Evolutionary conservation across 2,113 vertebrate species (phyloP), one percentile per base, ranked within the genome.

Genomic region (Eira barbara): DNA sequence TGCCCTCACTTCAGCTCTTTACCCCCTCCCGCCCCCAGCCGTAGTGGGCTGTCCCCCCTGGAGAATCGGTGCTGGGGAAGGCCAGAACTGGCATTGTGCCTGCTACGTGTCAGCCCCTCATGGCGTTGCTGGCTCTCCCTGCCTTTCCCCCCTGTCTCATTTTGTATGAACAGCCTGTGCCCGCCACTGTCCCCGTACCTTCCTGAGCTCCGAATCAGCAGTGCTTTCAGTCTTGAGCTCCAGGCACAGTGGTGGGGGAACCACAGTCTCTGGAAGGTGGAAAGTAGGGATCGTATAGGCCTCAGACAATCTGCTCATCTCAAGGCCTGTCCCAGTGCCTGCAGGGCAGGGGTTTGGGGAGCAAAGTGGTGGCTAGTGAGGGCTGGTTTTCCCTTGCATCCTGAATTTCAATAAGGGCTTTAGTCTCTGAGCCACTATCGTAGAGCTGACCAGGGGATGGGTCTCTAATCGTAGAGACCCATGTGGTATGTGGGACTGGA

Each of bases 221-320:
- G 79, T 81, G 13, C 74, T 96, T 96, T 94, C 87, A 63, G 84
- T 97, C 95, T 94, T 59, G 27, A 97, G 95, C 96, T 96, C 86
- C 67, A 76, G 42, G 42, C 74, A 9, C 42, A 18, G 42, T 6
- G 2, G 8, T n/a, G 0, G 25, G 73, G 81, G 97, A 96, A 96
- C 98, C 95, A 97, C 97, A 95, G 97, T 97, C 67, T 97, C 55
- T 98, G 27, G 96, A 96, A 55, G 47, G 47, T 29, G 57, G 34
- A 97, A 89, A 25, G 36, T 61, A 4, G 78, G 55, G 78, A 94
- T 98, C 95, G 79, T 95, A 39, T 74, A 98, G 89, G 97, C 95
- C 96, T 98, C 95, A 80, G 84, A 84, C 63, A 95, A 83, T 63
- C 0, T 97, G 95, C 91, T 94, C n/a, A 65, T 96, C 81, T 95